Conservation (phyloP, 1,140 invertebrate genomes). For the Campoletis sonorensis region DNA sequence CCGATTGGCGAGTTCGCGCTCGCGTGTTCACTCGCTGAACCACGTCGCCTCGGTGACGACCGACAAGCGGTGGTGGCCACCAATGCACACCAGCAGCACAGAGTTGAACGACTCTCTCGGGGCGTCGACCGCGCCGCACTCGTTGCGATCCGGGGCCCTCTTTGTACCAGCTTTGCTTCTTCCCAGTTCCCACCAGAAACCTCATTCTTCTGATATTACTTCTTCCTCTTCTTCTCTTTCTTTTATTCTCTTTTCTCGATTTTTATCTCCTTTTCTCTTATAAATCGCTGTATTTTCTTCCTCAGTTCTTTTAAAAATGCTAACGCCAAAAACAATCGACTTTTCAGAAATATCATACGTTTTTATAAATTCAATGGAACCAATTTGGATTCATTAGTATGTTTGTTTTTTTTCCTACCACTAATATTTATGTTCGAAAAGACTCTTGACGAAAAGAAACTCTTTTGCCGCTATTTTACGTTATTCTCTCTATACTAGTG, state of each 20-base stretch:
- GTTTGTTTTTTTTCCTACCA: no score
- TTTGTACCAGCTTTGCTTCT: constrained; percentile 26
- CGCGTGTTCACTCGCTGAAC: constrained; percentile 5
- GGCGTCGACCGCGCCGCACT: constrained; percentile 67
- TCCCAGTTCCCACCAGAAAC: constrained; percentile 27
- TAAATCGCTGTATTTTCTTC: no score
- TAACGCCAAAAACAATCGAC: no score
- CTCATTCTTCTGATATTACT: background rate
- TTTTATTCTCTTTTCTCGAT: background rate
- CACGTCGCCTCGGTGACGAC: constrained; percentile 58
- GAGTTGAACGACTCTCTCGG: constrained; percentile 70
- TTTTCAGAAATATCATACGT: no score
- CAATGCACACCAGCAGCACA: constrained; percentile 42
- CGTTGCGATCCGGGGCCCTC: constrained; percentile 47
- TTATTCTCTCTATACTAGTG: no score
- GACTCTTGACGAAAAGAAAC: no score
- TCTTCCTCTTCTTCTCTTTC: constrained; percentile 15
- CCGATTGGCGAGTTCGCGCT: constrained; percentile 55
- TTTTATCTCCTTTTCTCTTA: no score
- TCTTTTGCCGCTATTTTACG: no score
- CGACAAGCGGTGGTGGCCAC: constrained; percentile 23
- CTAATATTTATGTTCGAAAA: no score
- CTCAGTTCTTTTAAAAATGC: no score
- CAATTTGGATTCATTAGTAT: no score
- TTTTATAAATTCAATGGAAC: no score